phyloP scores from a whole-genome alignment of 2,113 vertebrate species.

The Leucoraja erinaceus region DNA sequence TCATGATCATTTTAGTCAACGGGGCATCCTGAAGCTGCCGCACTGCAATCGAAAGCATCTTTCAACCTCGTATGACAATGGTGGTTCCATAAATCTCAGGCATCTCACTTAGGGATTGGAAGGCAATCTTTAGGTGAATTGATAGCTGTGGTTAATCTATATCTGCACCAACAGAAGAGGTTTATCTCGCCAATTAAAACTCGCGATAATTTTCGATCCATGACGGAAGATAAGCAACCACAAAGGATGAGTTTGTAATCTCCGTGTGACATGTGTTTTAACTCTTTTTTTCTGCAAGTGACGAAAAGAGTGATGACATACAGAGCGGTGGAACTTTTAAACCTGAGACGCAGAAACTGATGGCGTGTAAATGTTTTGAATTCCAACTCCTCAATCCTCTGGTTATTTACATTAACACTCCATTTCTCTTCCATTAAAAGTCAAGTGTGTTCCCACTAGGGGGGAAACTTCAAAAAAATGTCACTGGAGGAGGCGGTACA shows the following conservation, averaged over 20 bases:
- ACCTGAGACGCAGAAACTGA: constrained; percentile 25
- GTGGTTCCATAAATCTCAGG: constrained; percentile 56
- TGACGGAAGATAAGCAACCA: neutral
- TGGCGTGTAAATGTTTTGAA: constrained; percentile 28
- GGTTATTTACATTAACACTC: constrained; percentile 33
- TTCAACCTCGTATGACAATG: constrained; percentile 49
- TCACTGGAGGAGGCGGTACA: neutral
- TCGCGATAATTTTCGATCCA: neutral
- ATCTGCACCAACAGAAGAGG: neutral
- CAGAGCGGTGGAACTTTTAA: neutral
- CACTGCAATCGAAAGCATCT: constrained; percentile 54
- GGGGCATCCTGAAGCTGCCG: constrained; percentile 46
- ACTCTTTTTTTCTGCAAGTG: neutral
- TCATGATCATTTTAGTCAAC: constrained; percentile 41
- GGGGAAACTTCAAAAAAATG: constrained; percentile 16
- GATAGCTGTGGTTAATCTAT: neutral
- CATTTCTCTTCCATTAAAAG: constrained; percentile 36
- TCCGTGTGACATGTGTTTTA: neutral
- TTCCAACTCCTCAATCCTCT: constrained; percentile 15
- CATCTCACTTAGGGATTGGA: constrained; percentile 45
- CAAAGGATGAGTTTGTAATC: neutral
- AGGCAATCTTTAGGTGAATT: neutral
- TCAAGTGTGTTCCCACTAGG: constrained; percentile 21
- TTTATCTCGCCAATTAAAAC: neutral
- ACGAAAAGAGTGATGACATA: neutral